Evolutionary conservation across 2,888 invertebrate species (phyloP), one percentile per base, ranked within the genome.

Genomic region (Prenolepis imparis): DNA sequence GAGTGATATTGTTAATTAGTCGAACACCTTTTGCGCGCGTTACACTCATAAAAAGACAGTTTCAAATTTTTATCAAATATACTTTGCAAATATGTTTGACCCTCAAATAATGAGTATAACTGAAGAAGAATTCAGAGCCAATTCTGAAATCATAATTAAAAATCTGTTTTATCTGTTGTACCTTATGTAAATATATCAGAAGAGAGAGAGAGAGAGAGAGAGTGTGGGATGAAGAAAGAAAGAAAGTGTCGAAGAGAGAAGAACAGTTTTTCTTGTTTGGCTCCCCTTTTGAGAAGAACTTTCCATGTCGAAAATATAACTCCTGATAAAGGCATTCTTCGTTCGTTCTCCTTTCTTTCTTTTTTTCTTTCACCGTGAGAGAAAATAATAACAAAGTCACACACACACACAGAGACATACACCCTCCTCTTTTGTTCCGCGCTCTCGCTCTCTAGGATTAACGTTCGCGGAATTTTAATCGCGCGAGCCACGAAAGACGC

Each of bases 281-380:
- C n/a, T 67, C 24, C n/a, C 18, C 48, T 48, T n/a, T 18, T n/a
- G 28, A 32, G 21, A 39, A 63, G 24, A 24, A 63, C 85, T 86
- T 90, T 86, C 88, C 89, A 63, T 74, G 21, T 52, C 89, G 91
- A 91, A 93, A 92, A 93, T 93, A 92, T 91, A 91, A 92, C 92
- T 93, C 90, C 90, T 92, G 91, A 92, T 92, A 87, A 90, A 86
- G 88, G 90, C 87, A 90, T 91, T 90, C 92, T 82, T 89, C 86
- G 88, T 84, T 83, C 55, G 83, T 68, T 32, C 73, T 86, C 63
- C 84, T 80, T 86, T 75, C 85, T 82, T 66, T 81, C 72, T 24
- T 44, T 15, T 52, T 32, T 28, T n/a, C 18, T 59, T 3, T 1
- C 61, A 24, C 36, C 11, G 21, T 3, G 15, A 36, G 24, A 36